Conservation (phyloP, 2,113 vertebrate genomes). For the Butorides virescens region DNA sequence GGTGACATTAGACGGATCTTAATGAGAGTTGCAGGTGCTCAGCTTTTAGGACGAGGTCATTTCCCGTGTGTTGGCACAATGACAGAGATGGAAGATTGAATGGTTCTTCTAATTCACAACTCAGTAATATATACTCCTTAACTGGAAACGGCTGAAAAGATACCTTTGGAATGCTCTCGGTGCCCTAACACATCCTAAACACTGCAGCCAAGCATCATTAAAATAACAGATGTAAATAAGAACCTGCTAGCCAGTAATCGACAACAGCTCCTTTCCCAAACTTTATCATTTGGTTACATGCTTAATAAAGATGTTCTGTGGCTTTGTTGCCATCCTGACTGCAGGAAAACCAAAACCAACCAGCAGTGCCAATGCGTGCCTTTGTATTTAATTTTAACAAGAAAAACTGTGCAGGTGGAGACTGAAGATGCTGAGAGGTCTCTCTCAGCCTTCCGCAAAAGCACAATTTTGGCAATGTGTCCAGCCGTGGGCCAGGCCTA, state of each 20-base stretch:
- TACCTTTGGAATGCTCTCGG: background rate
- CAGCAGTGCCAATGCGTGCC: background rate
- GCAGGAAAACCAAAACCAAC: background rate
- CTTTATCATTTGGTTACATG: background rate
- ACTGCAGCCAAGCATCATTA: background rate
- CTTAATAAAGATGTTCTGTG: background rate
- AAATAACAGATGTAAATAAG: slow-evolving; percentile 11
- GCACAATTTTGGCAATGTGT: background rate
- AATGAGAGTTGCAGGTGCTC: slow-evolving; percentile 54
- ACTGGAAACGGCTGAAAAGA: background rate
- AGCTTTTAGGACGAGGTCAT: slow-evolving; percentile 26
- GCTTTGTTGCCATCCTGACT: background rate
- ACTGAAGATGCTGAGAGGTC: background rate
- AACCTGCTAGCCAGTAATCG: background rate
- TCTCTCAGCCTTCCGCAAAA: background rate
- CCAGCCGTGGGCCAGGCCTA: background rate
- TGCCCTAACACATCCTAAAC: background rate
- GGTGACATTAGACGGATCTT: background rate
- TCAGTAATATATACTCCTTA: background rate
- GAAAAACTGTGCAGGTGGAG: background rate
- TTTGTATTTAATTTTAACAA: background rate
- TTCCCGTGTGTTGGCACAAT: slow-evolving; percentile 45
- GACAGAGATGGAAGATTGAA: slow-evolving; percentile 43
- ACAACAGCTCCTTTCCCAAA: background rate
- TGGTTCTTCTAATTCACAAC: slow-evolving; percentile 39